These are phyloP conservation scores for Meloe dianella DNA, from an alignment of 2,888 invertebrate species.

Conservation along the genomic window DNA sequence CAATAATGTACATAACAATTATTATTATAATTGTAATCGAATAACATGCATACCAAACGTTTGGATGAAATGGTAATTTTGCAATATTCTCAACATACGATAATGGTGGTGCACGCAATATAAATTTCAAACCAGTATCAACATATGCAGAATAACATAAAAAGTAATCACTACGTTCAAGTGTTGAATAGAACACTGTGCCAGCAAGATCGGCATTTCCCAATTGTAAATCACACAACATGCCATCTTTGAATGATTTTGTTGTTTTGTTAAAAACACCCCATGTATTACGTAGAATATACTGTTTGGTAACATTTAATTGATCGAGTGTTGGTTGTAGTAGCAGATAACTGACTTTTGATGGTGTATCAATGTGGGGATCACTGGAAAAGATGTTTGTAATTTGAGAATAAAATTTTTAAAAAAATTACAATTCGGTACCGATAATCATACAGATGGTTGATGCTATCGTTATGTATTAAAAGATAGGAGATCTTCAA, in stretches of 20 bases:
- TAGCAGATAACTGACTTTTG: background rate
- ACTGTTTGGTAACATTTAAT: background rate
- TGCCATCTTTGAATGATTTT: constrained; percentile 52
- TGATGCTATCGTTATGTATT: background rate
- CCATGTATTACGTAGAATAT: background rate
- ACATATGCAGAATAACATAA: constrained; percentile 1
- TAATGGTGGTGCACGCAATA: constrained; percentile 21
- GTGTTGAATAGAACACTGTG: background rate
- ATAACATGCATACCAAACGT: constrained; percentile 22
- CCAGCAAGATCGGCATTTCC: constrained; percentile 65
- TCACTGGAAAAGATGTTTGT: no score
- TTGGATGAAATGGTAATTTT: constrained; percentile 21
- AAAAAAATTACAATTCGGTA: no score
- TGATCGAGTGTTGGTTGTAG: background rate
- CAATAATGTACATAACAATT: constrained; percentile 15
- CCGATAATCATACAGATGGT: background rate
- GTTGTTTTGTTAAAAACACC: background rate
- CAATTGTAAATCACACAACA: constrained; percentile 64
- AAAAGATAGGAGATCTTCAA: background rate
- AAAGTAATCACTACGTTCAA: constrained; percentile 14
- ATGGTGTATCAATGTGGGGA: background rate
- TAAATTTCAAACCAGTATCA: constrained; percentile 21
- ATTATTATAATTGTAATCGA: constrained; percentile 3
- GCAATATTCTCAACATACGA: constrained; percentile 26
- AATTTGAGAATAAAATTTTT: no score